Conservation (phyloP, 2,797 vertebrate species). For the Aldrovandia affinis region DNA sequence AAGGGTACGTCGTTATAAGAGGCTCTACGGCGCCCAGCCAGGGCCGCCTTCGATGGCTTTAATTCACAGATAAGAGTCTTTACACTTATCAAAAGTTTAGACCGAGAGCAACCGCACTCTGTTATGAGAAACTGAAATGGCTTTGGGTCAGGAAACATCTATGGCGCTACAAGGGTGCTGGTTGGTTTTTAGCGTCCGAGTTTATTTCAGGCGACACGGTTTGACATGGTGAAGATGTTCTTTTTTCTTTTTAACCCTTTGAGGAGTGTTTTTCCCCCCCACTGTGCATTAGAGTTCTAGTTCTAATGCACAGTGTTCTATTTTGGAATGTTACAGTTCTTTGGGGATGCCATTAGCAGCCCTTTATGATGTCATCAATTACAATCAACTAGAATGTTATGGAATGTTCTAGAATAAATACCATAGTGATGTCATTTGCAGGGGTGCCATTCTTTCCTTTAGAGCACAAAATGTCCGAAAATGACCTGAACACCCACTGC, state of each 20-base stretch:
- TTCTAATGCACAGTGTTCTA: too few species aligned
- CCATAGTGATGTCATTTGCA: too few species aligned
- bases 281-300: too few species aligned
- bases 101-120: constrained; percentile 62
- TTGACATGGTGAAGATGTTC: constrained; percentile 48
- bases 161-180: neutral
- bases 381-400: too few species aligned
- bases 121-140: neutral
- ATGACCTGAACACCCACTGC: too few species aligned
- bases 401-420: too few species aligned
- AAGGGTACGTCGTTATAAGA: constrained; percentile 93
- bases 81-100: constrained; percentile 75
- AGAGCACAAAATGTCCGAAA: too few species aligned
- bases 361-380: too few species aligned
- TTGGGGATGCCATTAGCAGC: too few species aligned
- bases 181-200: neutral
- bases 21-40: constrained; percentile 79
- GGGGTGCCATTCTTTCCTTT: too few species aligned
- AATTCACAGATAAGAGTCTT: constrained; percentile 90
- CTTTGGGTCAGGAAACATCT: neutral
- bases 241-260: neutral
- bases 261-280: too few species aligned
- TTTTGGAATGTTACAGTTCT: too few species aligned
- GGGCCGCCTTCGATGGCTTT: constrained; percentile 94
- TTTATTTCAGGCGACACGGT: constrained; percentile 11